Evolutionary conservation across 2,113 vertebrate species (phyloP).

Genomic region (Tyto alba): DNA sequence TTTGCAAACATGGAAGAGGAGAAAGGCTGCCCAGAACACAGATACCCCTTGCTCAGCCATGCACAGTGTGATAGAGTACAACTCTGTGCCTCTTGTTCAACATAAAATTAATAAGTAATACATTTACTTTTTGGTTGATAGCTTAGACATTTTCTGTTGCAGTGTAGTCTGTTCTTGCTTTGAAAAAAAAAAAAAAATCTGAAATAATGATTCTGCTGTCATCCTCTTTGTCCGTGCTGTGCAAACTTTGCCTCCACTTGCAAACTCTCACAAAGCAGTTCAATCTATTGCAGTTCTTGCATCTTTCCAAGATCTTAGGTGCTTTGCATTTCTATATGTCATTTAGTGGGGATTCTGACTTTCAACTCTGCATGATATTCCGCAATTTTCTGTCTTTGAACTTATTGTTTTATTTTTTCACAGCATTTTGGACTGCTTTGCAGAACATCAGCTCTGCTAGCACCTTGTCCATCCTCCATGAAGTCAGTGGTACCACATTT

Average conservation of each 20-base stretch:
- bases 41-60: accelerated
- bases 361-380: background rate
- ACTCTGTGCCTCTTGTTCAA: background rate
- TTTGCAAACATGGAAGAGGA: background rate
- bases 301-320: background rate
- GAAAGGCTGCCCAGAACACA: background rate
- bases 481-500: background rate
- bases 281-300: background rate
- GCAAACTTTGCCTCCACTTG: background rate
- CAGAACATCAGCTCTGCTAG: background rate
- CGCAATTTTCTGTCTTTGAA: background rate
- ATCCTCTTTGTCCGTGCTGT: background rate
- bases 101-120: background rate
- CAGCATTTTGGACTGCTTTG: background rate
- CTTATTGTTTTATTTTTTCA: background rate
- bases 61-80: background rate
- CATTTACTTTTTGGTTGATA: background rate
- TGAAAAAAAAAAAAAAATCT: background rate
- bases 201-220: background rate
- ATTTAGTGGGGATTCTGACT: background rate
- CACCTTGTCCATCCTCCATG: accelerated
- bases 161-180: background rate
- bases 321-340: background rate
- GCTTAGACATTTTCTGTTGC: background rate
- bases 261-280: background rate